Percentiles rank a stretch among this genome's conserved stretches.
These are phyloP conservation scores for Leucoptera coffeella DNA, from an alignment of 2,888 invertebrate species.

Conservation along the genomic window DNA sequence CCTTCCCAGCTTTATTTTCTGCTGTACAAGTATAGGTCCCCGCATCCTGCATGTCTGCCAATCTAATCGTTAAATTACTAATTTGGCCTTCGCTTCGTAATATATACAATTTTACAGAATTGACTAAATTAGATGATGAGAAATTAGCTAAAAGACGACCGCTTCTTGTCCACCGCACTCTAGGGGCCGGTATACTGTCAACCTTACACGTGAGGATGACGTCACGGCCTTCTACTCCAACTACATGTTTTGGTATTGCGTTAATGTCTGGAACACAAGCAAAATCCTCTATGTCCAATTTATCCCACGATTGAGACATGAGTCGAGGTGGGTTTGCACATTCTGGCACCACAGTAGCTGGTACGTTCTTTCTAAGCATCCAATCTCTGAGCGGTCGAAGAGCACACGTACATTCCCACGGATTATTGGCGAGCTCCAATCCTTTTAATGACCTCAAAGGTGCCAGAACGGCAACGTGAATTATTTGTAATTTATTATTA, in stretches of 20 bases:
- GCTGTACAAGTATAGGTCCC: constrained; percentile 73
- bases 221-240: constrained; percentile 65
- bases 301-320: constrained; percentile 64
- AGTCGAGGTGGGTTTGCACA: constrained; percentile 63
- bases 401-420: constrained; percentile 78
- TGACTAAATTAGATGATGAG: constrained; percentile 19
- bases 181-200: constrained; percentile 64
- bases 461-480: constrained; percentile 61
- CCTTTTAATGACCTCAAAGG: constrained; percentile 65
- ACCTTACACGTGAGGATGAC: constrained; percentile 68
- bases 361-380: constrained; percentile 74
- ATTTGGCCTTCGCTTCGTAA: constrained; percentile 61
- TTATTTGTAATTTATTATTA: constrained; percentile 63
- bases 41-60: constrained; percentile 68
- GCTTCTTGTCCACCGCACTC: constrained; percentile 65
- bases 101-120: constrained; percentile 57
- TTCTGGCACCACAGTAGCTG: constrained; percentile 59
- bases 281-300: constrained; percentile 71
- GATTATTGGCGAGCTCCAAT: constrained; percentile 70
- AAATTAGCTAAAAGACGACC: constrained; percentile 65
- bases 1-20: constrained; percentile 74
- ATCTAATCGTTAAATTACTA: constrained; percentile 67
- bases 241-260: constrained; percentile 52
- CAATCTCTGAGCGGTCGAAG: constrained; percentile 69
- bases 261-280: constrained; percentile 70